phyloP scores from a whole-genome alignment of 2,113 vertebrate species.

The Nesogale talazaci region DNA sequence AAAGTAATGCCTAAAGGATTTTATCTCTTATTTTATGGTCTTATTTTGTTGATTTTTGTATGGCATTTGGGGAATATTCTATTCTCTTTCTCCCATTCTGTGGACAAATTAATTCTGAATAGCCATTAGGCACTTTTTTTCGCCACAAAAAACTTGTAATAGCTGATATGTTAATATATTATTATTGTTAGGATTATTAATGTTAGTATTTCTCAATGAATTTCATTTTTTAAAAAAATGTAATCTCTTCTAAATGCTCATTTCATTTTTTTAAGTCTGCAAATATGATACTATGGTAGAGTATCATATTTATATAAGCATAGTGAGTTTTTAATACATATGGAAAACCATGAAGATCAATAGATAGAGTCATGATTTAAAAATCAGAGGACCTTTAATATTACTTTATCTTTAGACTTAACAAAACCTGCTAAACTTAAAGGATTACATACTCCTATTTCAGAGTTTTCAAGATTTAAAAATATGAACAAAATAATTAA shows the following conservation, averaged over 20 bases:
- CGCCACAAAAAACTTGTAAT: slow-evolving; percentile 15
- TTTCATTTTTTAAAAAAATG: no score
- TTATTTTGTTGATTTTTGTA: background rate
- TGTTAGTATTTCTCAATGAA: background rate
- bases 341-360: background rate
- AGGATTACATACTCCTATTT: background rate
- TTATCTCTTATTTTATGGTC: background rate
- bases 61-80: background rate
- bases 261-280: background rate
- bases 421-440: background rate
- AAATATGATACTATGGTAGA: background rate
- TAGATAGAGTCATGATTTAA: background rate
- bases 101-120: slow-evolving; percentile 15
- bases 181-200: background rate
- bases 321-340: background rate
- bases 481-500: background rate
- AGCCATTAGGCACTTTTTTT: background rate
- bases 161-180: background rate
- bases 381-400: background rate
- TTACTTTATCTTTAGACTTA: slow-evolving; percentile 11
- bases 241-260: background rate
- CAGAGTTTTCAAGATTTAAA: background rate
- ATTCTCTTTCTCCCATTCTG: background rate
- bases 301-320: background rate
- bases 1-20: background rate